Evolutionary conservation across 2,113 vertebrate genomes (phyloP), one percentile per base, ranked within the genome.

Genomic region (Macrotus californicus): DNA sequence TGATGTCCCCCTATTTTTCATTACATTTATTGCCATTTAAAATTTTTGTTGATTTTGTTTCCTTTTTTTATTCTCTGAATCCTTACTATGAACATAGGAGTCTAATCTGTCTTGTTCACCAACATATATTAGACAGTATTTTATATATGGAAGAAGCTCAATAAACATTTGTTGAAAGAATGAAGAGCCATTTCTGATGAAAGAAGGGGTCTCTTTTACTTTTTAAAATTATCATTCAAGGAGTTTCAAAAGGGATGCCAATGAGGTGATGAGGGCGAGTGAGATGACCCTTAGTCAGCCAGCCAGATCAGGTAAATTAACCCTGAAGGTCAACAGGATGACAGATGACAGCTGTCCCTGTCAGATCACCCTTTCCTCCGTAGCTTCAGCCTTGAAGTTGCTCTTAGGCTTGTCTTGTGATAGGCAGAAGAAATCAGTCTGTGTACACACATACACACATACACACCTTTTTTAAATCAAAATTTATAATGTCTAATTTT

Each of bases 221-320:
- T 81, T 87, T 52, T 26, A 9, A 7, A 67, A 93, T 91, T 83
- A 95, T 95, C 73, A 93, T 93, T 94, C 64, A 86, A 96, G 69
- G 61, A 87, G 72, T 97, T 97, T 96, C 73, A 94, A 96, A 95
- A 91, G 91, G 46, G 95, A 97, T 96, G 84, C 79, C 93, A 61
- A 54, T 84, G 94, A 92, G 87, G 50, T 96, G 72, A 90, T 88
- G 66, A 91, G 95, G 93, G 80, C 0, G 1, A 75, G 41, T 95
- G 86, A 94, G 82, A 95, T 97, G 95, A 94, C 94, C 97, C 95
- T 87, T 83, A 93, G 31, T 59, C 95, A 97, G 94, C 91, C 96
- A 96, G 79, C 89, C 89, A 96, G 79, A 97, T 95, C 96, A 97
- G 96, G 96, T 97, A 96, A 97, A 97, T 97, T 97, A 97, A 97